Base-by-base conservation (phyloP, 2,888 invertebrate species). In the Eledona agricola region DNA sequence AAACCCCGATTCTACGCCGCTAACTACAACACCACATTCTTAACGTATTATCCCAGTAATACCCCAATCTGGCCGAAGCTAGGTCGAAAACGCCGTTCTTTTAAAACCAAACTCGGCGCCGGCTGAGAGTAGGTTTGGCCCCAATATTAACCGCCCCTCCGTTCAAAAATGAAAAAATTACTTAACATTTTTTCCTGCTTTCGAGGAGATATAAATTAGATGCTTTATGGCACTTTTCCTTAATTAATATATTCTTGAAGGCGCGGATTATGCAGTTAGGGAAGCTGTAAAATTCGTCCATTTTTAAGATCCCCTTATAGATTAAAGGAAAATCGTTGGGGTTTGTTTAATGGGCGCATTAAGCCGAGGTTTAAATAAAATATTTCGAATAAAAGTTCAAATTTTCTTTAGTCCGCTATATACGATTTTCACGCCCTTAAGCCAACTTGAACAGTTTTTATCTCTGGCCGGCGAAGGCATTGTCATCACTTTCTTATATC, bases 401-500 rank as follows among this genome's bases (percentile, higher is more conserved):
- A 47, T 57, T 59, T 57, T 54, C 57, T 59, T 59, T 59, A 42
- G 47, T 54, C 51, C 51, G 51, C 47, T 52, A 56, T n/a, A n/a
- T 61, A 57, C 61, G 59, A 61, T 61, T 61, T 61, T 61, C 57
- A 50, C 61, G 59, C 57, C 57, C 59, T 54, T 59, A 57, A 57
- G 54, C 58, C 57, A 54, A 55, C 37, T 57, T 60, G 54, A 57
- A 57, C 52, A 50, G 56, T 61, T 61, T 58, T 59, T 58, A 59
- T 59, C 61, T 54, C 56, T 40, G 46, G 35, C 45, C 50, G 46
- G 46, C 40, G 55, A 60, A 56, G 53, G 62, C 60, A 60, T 62
- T 62, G 62, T 62, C 62, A 62, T 62, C 62, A 58, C 55, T 62
- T 60, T 60, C 62, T 60, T 60, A 57, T 59, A 59, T 51, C 60